These are phyloP conservation scores for Isaurus tuberculatus DNA, from an alignment of 92 coral and sea anemone genomes.

Conservation along the genomic window DNA sequence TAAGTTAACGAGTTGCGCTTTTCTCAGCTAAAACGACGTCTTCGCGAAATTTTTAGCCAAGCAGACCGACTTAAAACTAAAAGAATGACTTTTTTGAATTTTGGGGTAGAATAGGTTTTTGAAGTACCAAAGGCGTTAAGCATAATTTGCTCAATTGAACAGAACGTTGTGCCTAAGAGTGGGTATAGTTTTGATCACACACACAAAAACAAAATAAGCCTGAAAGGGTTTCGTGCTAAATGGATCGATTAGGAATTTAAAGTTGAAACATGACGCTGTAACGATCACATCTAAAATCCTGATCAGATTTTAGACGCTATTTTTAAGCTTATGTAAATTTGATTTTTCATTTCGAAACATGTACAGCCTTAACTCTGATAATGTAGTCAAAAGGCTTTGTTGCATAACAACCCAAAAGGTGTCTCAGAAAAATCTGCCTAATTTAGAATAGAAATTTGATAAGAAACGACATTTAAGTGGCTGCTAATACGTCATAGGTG, in stretches of 20 bases:
- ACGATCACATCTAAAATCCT: background rate
- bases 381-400: constrained; percentile 14
- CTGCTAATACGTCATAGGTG: constrained; percentile 40
- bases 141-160: background rate
- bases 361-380: constrained; percentile 22
- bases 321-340: background rate
- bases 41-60: background rate
- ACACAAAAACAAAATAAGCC: background rate
- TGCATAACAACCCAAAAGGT: constrained; percentile 69
- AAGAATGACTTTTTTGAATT: background rate
- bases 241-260: background rate
- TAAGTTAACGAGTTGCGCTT: constrained; percentile 2
- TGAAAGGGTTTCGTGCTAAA: background rate
- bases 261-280: background rate
- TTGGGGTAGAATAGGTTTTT: background rate
- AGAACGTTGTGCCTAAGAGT: background rate
- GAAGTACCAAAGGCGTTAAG: background rate
- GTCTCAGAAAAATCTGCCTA: constrained; percentile 71
- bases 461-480: constrained; percentile 36
- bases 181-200: background rate
- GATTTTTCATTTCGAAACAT: constrained; percentile 2
- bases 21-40: background rate
- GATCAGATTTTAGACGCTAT: background rate
- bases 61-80: background rate
- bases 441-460: constrained; percentile 37